Percentiles rank a stretch among this genome's conserved stretches.
Conservation (phyloP, 2,888 invertebrate species). For the Sminthurinus aureus region DNA sequence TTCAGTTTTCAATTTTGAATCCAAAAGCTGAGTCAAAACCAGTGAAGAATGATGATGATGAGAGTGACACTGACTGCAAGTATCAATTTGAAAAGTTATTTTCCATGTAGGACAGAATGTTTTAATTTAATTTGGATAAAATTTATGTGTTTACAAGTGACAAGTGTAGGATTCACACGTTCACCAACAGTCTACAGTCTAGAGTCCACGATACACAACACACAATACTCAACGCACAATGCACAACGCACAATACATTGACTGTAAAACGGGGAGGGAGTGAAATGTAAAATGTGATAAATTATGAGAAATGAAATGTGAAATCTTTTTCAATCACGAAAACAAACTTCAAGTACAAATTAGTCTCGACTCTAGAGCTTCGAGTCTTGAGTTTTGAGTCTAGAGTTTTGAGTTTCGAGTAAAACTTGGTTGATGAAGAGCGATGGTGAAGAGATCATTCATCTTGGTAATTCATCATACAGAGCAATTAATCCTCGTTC, state of each 20-base stretch:
- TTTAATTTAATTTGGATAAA: no score
- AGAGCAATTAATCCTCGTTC: slow-evolving; percentile 28
- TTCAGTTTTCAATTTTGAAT: neutral
- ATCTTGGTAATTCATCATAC: slow-evolving; percentile 28
- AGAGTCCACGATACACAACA: no score
- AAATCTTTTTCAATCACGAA: neutral
- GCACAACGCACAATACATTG: neutral
- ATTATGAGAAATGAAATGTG: neutral
- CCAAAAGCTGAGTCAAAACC: neutral
- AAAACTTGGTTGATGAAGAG: slow-evolving; percentile 2
- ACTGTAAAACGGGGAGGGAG: neutral
- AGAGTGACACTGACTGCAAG: neutral
- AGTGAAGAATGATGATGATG: neutral
- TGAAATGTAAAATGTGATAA: neutral
- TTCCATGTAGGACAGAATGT: no score
- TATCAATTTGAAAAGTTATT: no score
- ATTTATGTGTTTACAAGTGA: no score
- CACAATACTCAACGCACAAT: no score
- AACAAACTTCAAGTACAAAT: neutral
- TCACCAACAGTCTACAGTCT: no score
- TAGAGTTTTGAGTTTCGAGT: no score
- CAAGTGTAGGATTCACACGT: no score
- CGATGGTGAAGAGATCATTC: slow-evolving; percentile 25
- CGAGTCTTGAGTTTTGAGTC: neutral
- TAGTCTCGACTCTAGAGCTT: neutral